phyloP scores from a whole-genome alignment of 2,888 invertebrate species.

The Lochmaea crataegi region DNA sequence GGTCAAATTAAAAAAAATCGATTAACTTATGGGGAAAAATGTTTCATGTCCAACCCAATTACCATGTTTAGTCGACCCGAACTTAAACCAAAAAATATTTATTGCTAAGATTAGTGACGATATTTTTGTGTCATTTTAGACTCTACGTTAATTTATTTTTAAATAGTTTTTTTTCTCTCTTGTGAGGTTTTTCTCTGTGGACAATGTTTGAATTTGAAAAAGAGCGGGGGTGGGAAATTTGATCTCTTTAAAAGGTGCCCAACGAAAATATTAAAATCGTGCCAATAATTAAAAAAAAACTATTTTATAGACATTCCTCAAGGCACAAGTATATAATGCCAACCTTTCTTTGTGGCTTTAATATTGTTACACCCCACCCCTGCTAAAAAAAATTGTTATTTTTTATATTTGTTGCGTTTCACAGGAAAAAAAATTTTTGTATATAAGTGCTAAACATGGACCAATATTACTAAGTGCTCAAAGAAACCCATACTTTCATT shows the following conservation, averaged over 20 bases:
- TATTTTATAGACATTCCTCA: constrained; percentile 4
- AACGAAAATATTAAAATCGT: background rate
- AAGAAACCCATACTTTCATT: constrained; percentile 33
- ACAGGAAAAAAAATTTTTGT: constrained; percentile 36
- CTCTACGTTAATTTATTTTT: constrained; percentile 51
- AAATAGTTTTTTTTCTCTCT: constrained; percentile 36
- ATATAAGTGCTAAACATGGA: constrained; percentile 56
- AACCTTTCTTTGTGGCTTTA: background rate
- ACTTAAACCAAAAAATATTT: constrained; percentile 56
- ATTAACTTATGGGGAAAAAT: constrained; percentile 38
- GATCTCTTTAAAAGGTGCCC: background rate
- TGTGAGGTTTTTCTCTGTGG: constrained; percentile 26
- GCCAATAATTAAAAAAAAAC: background rate
- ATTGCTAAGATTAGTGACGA: constrained; percentile 50
- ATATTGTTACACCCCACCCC: background rate
- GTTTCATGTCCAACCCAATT: constrained; percentile 44
- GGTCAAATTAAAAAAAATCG: constrained; percentile 31
- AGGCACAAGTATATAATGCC: background rate
- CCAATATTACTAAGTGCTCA: constrained; percentile 51
- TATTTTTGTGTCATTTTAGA: constrained; percentile 52
- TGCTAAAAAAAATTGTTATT: constrained; percentile 2
- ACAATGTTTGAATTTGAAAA: background rate
- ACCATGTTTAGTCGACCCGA: constrained; percentile 55
- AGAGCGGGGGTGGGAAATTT: background rate
- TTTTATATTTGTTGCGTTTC: constrained; percentile 34